Conservation (phyloP, 2,888 invertebrate species). For the Pterobdella sp. region DNA sequence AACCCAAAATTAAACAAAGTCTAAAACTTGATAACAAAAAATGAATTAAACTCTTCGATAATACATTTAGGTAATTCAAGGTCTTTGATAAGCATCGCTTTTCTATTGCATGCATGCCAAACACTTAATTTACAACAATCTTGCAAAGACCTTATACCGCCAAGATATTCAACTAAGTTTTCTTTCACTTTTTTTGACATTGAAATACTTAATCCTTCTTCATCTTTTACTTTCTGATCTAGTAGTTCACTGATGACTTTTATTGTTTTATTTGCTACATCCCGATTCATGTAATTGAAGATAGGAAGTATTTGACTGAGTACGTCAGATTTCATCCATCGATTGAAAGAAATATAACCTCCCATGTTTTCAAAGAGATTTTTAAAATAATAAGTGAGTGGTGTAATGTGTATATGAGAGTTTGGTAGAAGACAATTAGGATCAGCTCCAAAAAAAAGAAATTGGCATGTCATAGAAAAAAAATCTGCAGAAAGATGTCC, state of each 20-base stretch:
- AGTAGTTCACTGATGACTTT: neutral
- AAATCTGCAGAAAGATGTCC: constrained; percentile 37
- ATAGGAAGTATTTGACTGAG: constrained; percentile 28
- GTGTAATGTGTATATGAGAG: neutral
- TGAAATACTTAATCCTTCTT: constrained; percentile 33
- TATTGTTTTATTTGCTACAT: constrained; percentile 23
- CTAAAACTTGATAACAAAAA: constrained; percentile 20
- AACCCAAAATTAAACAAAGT: too few relatives aligned
- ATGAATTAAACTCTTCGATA: neutral
- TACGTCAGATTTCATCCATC: constrained; percentile 30
- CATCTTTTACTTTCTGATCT: constrained; percentile 19
- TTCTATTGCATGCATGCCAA: constrained; percentile 29
- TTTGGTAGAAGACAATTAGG: constrained; percentile 31
- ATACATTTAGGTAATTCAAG: constrained; percentile 29
- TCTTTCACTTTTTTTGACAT: constrained; percentile 23
- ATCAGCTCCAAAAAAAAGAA: constrained; percentile 43
- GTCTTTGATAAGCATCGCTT: constrained; percentile 9
- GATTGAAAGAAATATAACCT: constrained; percentile 31
- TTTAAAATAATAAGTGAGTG: constrained; percentile 34
- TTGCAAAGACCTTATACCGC: constrained; percentile 22
- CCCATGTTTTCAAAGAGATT: constrained; percentile 34
- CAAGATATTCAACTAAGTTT: constrained; percentile 23
- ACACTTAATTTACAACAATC: constrained; percentile 27
- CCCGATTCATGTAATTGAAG: constrained; percentile 31
- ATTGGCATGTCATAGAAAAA: constrained; percentile 37